Evolutionary conservation across 2,113 vertebrate genomes (phyloP).

Genomic region (Vanacampus margaritifer): DNA sequence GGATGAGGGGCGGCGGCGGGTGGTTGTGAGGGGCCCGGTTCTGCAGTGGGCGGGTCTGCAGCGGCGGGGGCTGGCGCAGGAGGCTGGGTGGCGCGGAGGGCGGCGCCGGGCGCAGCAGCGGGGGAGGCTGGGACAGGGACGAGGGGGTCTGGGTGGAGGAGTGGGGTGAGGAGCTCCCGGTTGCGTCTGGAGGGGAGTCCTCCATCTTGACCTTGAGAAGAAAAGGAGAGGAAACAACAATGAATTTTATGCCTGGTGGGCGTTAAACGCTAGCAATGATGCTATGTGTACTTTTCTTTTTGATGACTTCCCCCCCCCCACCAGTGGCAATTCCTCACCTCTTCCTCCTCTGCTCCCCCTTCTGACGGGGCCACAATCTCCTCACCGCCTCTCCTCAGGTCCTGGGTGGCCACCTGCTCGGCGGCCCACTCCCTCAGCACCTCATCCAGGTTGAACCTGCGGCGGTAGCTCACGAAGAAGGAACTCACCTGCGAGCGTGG

Average conservation of each 20-base stretch:
- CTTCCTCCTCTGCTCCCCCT: slow-evolving; percentile 69
- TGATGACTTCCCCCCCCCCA: no score
- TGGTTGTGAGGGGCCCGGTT: slow-evolving; percentile 78
- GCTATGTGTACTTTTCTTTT: no score
- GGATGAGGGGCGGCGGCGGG: slow-evolving; percentile 84
- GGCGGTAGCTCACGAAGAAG: slow-evolving; percentile 87
- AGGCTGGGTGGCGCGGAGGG: slow-evolving; percentile 81
- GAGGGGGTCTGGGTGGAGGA: slow-evolving; percentile 62
- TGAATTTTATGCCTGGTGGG: no score
- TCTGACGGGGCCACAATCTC: slow-evolving; percentile 56
- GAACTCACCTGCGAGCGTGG: slow-evolving; percentile 77
- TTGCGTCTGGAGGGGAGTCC: slow-evolving; percentile 58
- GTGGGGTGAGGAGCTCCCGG: slow-evolving; percentile 46
- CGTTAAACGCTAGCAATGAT: no score
- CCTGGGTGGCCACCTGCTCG: slow-evolving; percentile 74
- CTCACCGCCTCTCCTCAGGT: slow-evolving; percentile 53
- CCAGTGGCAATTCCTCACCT: slow-evolving; percentile 60
- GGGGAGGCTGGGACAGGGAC: slow-evolving; percentile 83
- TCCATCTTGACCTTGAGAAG: slow-evolving; percentile 73
- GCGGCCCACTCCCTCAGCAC: slow-evolving; percentile 90
- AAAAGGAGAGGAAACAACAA: not conserved
- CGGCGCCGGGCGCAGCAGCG: slow-evolving; percentile 79
- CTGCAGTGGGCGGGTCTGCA: slow-evolving; percentile 84
- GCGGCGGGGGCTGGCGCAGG: slow-evolving; percentile 83
- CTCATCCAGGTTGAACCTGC: slow-evolving; percentile 88